Conservation (phyloP, 2,888 invertebrate genomes). For the Sepioteuthis lessoniana region DNA sequence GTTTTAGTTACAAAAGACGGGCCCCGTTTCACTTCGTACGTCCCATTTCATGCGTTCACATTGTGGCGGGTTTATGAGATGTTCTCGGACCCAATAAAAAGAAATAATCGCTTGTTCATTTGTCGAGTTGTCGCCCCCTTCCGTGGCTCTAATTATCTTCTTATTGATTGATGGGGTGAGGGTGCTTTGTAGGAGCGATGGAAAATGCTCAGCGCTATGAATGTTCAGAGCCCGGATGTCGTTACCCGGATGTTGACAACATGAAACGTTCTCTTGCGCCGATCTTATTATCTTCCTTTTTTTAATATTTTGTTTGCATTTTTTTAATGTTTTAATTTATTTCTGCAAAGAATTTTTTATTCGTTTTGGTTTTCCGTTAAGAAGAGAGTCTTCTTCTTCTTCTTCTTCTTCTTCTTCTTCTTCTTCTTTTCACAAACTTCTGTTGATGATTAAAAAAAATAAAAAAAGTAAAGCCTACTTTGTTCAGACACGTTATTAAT, state of each 20-base stretch:
- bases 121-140: slow-evolving; percentile 33
- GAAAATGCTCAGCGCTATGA: neutral
- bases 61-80: slow-evolving; percentile 33
- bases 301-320: neutral
- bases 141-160: slow-evolving; percentile 33
- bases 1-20: slow-evolving; percentile 1
- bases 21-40: neutral
- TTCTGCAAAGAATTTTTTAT: neutral
- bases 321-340: neutral
- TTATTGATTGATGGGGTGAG: slow-evolving; percentile 33
- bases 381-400: neutral
- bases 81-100: slow-evolving; percentile 33
- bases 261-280: neutral
- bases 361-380: neutral
- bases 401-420: neutral
- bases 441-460: neutral
- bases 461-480: neutral
- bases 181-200: neutral
- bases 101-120: slow-evolving; percentile 33
- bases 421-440: neutral
- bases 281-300: neutral
- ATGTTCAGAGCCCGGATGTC: slow-evolving; percentile 33
- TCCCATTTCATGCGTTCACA: neutral
- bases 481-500: slow-evolving; percentile 33
- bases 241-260: slow-evolving; percentile 33